Conservation (phyloP, 2,797 vertebrate species). For the Coranthus polyacanthus region DNA sequence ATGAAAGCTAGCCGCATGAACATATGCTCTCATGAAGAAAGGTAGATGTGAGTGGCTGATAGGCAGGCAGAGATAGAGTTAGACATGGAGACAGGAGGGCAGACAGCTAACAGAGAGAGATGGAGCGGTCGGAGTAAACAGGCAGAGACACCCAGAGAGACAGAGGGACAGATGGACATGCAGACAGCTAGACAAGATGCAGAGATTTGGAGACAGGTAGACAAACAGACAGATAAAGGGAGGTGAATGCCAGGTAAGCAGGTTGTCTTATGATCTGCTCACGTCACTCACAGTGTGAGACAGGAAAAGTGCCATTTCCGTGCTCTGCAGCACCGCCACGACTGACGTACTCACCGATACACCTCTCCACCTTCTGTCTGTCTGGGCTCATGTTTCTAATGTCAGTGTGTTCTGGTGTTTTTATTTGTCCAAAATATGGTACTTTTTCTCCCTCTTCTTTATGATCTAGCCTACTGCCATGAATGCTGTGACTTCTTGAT, state of each 20-base stretch:
- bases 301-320: constrained; percentile 70
- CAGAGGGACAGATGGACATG: constrained; percentile 57
- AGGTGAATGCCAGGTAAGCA: constrained; percentile 67
- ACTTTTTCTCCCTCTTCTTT: neutral
- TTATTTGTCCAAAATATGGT: too few species aligned
- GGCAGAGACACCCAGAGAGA: constrained; percentile 8
- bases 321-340: constrained; percentile 55
- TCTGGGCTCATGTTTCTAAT: neutral
- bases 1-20: constrained; percentile 5
- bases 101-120: constrained; percentile 10
- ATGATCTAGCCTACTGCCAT: neutral
- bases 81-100: constrained; percentile 40
- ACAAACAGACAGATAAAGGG: constrained; percentile 37
- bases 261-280: constrained; percentile 70
- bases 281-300: constrained; percentile 74
- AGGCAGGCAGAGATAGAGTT: constrained; percentile 10
- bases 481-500: constrained; percentile 10
- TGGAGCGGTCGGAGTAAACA: constrained; percentile 22
- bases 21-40: constrained; percentile 20
- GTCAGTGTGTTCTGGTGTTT: neutral
- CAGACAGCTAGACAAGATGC: constrained; percentile 43
- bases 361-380: neutral
- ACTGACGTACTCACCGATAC: constrained; percentile 40
- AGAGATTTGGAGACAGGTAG: constrained; percentile 45
- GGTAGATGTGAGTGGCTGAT: constrained; percentile 15